Evolutionary conservation across 2,888 invertebrate genomes (phyloP).

Genomic region (Idaea biselata): DNA sequence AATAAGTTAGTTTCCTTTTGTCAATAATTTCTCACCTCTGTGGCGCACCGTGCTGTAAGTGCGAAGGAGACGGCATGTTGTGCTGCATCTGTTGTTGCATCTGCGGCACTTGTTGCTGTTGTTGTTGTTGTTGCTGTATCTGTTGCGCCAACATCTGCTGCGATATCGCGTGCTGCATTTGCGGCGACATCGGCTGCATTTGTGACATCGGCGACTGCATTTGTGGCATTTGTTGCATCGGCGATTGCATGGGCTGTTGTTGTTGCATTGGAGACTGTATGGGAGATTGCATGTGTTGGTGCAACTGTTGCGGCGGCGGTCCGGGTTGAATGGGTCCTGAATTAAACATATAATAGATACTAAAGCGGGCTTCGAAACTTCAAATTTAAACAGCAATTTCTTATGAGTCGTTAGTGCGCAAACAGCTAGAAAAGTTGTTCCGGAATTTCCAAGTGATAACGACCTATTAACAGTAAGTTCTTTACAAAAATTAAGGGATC

Average conservation of each 20-base stretch:
- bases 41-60: constrained; percentile 35
- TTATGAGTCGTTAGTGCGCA: not conserved
- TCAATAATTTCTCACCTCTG: constrained; percentile 29
- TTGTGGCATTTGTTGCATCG: constrained; percentile 20
- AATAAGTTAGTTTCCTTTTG: too few species aligned
- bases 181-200: constrained; percentile 22
- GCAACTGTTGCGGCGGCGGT: not conserved
- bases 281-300: not conserved
- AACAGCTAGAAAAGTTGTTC: not conserved
- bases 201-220: constrained; percentile 22
- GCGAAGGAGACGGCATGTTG: constrained; percentile 27
- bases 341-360: not conserved
- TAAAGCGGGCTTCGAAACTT: not conserved
- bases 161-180: constrained; percentile 17
- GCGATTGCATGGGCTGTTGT: constrained; percentile 33
- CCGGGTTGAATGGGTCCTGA: not conserved
- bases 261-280: constrained; percentile 14
- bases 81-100: constrained; percentile 15
- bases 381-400: not conserved
- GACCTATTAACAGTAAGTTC: too few species aligned
- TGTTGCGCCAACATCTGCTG: constrained; percentile 57
- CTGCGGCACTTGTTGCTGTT: constrained; percentile 21
- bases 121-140: constrained; percentile 25
- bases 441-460: not conserved
- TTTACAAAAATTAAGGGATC: too few species aligned